Base-by-base conservation (phyloP, 2,888 invertebrate genomes). In the Lobophora halterata region DNA sequence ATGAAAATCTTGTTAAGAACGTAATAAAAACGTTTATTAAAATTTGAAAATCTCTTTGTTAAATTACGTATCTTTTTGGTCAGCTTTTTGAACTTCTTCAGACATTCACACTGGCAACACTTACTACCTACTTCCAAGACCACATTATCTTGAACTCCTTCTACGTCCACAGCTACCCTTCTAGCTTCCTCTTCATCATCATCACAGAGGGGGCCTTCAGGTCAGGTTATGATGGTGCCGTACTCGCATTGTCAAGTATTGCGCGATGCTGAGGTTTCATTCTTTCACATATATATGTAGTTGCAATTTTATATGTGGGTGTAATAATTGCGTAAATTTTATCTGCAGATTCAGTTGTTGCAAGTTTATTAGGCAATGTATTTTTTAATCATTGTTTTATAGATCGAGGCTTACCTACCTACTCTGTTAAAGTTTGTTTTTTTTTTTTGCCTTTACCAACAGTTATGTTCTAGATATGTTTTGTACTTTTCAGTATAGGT, bases 191-290 rank as follows among this genome's bases (percentile, higher is more conserved):
- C 18, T 5, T 34, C 35, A 33, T 3, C 4, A 24, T 3, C 5
- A 6, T 3, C n/a, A 14, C 7, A 29, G 47, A 46, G 53, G 37
- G 51, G 58, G 20, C 39, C 18, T 46, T 60, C 0, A 61, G 74
- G 2, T 65, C 72, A 34, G 10, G 14, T 3, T 41, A 38, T 0
- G 9, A 26, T 70, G 65, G 79, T 40, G 20, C 12, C 27, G 18
- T 46, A 55, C 50, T 52, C 59, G 58, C 69, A 68, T 67, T 70
- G 54, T 65, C 69, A 62, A 66, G 71, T 68, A 72, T 78, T 78
- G 70, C 77, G 71, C 74, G 68, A 67, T 60, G 67, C 68, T 69
- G 73, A 71, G 73, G 75, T 79, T 76, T 73, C 72, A 52, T 59
- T 53, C 50, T 49, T 48, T 46, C 46, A 58, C 59, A 62, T 61